These are phyloP conservation scores for Pyrgus malvae DNA, from an alignment of 2,888 invertebrate species.

Conservation along the genomic window DNA sequence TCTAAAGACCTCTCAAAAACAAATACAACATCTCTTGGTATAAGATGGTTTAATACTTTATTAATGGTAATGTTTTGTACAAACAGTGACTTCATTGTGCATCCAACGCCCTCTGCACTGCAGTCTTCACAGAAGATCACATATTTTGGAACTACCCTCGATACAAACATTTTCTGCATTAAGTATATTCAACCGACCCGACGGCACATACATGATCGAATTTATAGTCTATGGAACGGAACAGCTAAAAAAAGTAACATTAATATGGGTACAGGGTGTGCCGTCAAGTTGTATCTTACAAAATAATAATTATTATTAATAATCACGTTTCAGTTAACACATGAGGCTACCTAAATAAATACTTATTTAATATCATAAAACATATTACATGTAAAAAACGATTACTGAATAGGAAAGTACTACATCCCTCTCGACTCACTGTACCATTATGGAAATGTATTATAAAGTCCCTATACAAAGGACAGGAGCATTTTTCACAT, in stretches of 20 bases:
- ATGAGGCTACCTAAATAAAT: slow-evolving; percentile 70
- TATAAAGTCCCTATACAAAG: slow-evolving; percentile 30
- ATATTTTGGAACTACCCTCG: slow-evolving; percentile 47
- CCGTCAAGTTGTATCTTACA: slow-evolving; percentile 24
- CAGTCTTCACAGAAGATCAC: slow-evolving; percentile 73
- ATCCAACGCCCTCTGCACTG: slow-evolving; percentile 48
- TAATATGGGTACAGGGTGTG: background rate
- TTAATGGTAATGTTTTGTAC: slow-evolving; percentile 61
- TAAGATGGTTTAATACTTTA: background rate
- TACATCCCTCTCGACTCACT: slow-evolving; percentile 36
- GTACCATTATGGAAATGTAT: slow-evolving; percentile 41
- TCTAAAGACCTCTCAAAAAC: background rate
- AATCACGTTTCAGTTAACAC: slow-evolving; percentile 35
- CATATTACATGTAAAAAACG: slow-evolving; percentile 57
- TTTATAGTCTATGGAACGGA: background rate
- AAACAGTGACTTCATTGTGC: slow-evolving; percentile 79
- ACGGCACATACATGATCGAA: slow-evolving; percentile 11
- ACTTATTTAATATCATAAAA: slow-evolving; percentile 72
- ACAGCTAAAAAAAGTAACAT: background rate
- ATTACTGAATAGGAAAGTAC: slow-evolving; percentile 41
- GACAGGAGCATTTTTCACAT: slow-evolving; percentile 32
- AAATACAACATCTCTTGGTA: slow-evolving; percentile 2
- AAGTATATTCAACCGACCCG: slow-evolving; percentile 29
- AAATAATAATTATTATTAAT: slow-evolving; percentile 25
- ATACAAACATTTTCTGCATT: slow-evolving; percentile 25